Base-by-base conservation (phyloP, 2,888 invertebrate genomes). In the Tortrix viridana region DNA sequence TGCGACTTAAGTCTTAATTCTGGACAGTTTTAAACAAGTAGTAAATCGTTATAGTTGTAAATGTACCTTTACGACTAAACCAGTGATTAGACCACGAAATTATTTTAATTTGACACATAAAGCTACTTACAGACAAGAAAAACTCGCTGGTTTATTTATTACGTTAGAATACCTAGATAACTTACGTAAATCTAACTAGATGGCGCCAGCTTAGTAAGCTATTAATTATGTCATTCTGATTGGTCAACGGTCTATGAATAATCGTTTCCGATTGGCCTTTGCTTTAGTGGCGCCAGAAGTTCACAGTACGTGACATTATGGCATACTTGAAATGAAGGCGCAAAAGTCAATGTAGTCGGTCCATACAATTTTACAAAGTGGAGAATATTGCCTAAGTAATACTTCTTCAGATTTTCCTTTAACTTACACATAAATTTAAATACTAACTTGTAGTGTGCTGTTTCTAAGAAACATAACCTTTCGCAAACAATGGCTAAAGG, bases 381-480 rank as follows among this genome's bases (percentile, higher is more conserved):
- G 14, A 5, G 32, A 18, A 55, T 48, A 61, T 55, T 61, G 55
- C 48, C 20, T 54, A 55, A 61, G 48, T 49, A 60, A 37, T 55
- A 50, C 37, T 19, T 37, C 41, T 50, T 56, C 7, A 55, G 44
- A 56, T 62, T 62, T 57, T 62, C 56, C 50, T 57, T 38, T 50
- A 57, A 62, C 23, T 38, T 56, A 12, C 32, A 32, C 32, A 60
- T 56, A 55, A 56, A 65, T 60, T 65, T 55, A 55, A 55, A 60
- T 62, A 48, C 23, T 60, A 48, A 55, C 55, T 38, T 49, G 48
- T 37, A 43, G 20, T 54, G 43, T 59, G 59, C 59, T 49, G 60
- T 70, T 70, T 70, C 72, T 68, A 52, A 58, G 69, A 69, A 67
- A 63, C 60, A 66, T 70, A 71, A 73, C 73, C 72, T 74, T 73